A percentile compares a stretch with the other conserved stretches of the same genome.
phyloP scores from a whole-genome alignment of 2,888 invertebrate species.

The Macaria liturata region DNA sequence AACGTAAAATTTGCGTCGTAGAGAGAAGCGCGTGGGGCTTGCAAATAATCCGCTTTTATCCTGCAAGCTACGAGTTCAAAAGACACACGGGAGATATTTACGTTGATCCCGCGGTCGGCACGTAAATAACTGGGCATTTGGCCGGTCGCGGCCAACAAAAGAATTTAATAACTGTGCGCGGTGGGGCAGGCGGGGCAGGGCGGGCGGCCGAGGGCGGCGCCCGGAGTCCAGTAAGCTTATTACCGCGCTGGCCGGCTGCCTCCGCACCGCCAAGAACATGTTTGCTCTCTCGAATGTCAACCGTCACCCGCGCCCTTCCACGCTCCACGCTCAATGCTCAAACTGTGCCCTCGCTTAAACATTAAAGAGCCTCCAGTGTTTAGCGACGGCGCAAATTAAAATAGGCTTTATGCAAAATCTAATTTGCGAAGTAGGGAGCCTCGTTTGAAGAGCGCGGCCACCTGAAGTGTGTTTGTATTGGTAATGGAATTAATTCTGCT shows the following conservation, averaged over 20 bases:
- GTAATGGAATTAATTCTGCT: constrained; percentile 77
- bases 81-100: constrained; percentile 64
- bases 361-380: constrained; percentile 78
- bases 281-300: constrained; percentile 78
- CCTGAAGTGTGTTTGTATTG: constrained; percentile 73
- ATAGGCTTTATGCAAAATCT: constrained; percentile 81
- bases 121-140: constrained; percentile 72
- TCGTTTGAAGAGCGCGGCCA: constrained; percentile 57
- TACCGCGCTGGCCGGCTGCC: constrained; percentile 56
- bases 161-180: constrained; percentile 76
- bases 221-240: constrained; percentile 66
- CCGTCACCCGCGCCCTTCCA: constrained; percentile 53
- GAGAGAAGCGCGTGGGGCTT: constrained; percentile 43
- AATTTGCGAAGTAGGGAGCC: constrained; percentile 76
- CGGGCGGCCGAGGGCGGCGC: constrained; percentile 54
- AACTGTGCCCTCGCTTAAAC: constrained; percentile 72
- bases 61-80: constrained; percentile 62
- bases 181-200: constrained; percentile 46
- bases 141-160: constrained; percentile 66
- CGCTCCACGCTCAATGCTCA: constrained; percentile 55
- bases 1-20: constrained; percentile 18
- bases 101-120: constrained; percentile 65
- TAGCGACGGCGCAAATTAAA: constrained; percentile 80
- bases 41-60: constrained; percentile 61
- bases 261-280: constrained; percentile 64